phyloP scores from a whole-genome alignment of 2,797 vertebrate genomes.

The Yasuhikotakia modesta region DNA sequence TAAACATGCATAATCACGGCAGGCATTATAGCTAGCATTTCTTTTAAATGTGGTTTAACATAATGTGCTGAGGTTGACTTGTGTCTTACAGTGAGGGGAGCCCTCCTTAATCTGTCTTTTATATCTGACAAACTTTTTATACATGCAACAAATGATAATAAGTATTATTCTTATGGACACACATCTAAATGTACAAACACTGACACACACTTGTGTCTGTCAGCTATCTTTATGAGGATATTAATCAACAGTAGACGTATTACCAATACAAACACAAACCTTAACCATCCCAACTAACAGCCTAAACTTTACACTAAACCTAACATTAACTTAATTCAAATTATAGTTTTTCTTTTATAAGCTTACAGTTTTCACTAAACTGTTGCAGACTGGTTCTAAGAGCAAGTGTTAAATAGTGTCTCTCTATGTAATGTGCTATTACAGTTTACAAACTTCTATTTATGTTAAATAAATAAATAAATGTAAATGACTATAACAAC shows the following conservation, averaged over 20 bases:
- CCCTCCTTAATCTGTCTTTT: conserved; percentile 37
- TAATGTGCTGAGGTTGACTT: conserved; percentile 29
- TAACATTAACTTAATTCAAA: background rate
- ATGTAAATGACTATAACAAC: too few relatives aligned
- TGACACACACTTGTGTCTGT: conserved; percentile 11
- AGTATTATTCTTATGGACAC: conserved; percentile 24
- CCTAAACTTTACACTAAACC: too few relatives aligned
- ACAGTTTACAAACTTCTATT: too few relatives aligned
- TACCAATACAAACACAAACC: too few relatives aligned
- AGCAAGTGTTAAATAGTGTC: too few relatives aligned
- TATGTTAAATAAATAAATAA: too few relatives aligned
- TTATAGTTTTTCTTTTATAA: too few relatives aligned
- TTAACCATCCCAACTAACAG: too few relatives aligned
- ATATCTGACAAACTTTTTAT: conserved; percentile 38
- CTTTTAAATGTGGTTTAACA: conserved; percentile 7
- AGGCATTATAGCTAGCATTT: conserved; percentile 1
- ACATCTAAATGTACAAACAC: conserved; percentile 28
- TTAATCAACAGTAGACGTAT: too few relatives aligned
- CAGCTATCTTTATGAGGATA: background rate
- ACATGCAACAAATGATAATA: conserved; percentile 32
- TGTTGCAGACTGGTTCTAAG: too few relatives aligned
- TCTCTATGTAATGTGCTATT: too few relatives aligned
- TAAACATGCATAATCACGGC: conserved; percentile 38
- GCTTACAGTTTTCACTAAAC: too few relatives aligned
- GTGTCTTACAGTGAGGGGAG: conserved; percentile 30